A percentile compares a stretch with the other conserved stretches of the same genome.
phyloP scores from a whole-genome alignment of 2,888 invertebrate genomes.

The Amblyjoppa fuscipennis region DNA sequence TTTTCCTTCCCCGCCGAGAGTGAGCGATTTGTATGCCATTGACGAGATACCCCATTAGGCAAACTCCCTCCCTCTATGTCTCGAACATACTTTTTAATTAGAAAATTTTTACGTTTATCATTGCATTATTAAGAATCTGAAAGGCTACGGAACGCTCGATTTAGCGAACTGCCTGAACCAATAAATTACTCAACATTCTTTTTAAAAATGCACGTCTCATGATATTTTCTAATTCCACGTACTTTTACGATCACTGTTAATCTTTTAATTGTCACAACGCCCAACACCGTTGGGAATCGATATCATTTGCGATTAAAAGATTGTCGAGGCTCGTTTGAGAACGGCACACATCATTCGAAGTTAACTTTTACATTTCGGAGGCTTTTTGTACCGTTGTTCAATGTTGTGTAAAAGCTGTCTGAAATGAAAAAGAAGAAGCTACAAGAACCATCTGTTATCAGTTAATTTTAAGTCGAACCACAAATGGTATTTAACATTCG shows the following conservation, averaged over 20 bases:
- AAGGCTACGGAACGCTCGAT: slow-evolving; percentile 46
- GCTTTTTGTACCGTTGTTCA: background rate
- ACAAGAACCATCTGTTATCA: background rate
- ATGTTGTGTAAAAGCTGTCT: background rate
- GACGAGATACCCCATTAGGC: slow-evolving; percentile 9
- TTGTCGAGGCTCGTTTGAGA: background rate
- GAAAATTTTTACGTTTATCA: slow-evolving; percentile 51
- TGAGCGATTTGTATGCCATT: slow-evolving; percentile 46
- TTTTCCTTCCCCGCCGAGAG: background rate
- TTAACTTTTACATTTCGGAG: background rate
- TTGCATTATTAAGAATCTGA: slow-evolving; percentile 41
- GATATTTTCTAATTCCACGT: background rate
- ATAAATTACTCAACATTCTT: slow-evolving; percentile 62
- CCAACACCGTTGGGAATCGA: background rate
- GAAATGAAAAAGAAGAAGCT: background rate
- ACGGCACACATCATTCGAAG: background rate
- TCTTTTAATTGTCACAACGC: background rate
- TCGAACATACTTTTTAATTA: slow-evolving; percentile 43
- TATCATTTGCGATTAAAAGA: background rate
- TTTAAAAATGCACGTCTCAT: slow-evolving; percentile 34
- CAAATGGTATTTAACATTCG: background rate
- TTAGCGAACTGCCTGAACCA: slow-evolving; percentile 56
- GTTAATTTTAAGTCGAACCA: background rate
- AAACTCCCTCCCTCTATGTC: background rate
- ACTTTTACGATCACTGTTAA: background rate